Evolutionary conservation across 2,888 invertebrate genomes (phyloP), one percentile per base, ranked within the genome.

Genomic region (Pedicia rivosa): DNA sequence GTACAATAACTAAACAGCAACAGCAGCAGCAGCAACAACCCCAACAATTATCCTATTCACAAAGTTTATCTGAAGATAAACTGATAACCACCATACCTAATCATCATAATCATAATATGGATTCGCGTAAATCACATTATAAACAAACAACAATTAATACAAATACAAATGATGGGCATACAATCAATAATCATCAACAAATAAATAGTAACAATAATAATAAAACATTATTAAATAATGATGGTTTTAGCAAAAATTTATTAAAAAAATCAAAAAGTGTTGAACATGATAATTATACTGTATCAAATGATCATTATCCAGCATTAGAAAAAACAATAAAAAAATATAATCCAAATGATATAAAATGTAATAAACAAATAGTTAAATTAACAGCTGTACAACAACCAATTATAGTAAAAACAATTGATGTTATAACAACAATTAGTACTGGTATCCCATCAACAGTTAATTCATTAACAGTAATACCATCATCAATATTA

Each of bases 281-380:
- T 30, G 61, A 62, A 37, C 52, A 53, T 31, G 56, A 59, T 40
- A 50, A 50, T 42, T 47, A 50, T 35, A 53, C 49, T 39, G 54
- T 56, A 37, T 56, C 50, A 42, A 55, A 52, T 43, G 60, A 59
- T 42, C 64, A 63, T 41, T 64, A 64, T 49, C 64, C 64, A 20
- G 63, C 63, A 30, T 46, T 64, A 15, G 63, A 62, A 44, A 61
- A 60, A 49, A 59, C 63, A 1, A 50, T 62, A 16, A 55, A 64
- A 49, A 32, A 32, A 9, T 6, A 6, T 20, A 20, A 20, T 20
- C 5, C 20, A 35, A 3, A 24, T 10, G n/a, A 10, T 24, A 7
- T 24, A 24, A 8, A 24, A 24, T 3, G 8, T 4, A 24, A 24
- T 24, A 10, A 24, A 8, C 24, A 24, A 24, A 24, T 3, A 24